Evolutionary conservation across 2,888 invertebrate species (phyloP).

Genomic region (Sclerodermus sp.): DNA sequence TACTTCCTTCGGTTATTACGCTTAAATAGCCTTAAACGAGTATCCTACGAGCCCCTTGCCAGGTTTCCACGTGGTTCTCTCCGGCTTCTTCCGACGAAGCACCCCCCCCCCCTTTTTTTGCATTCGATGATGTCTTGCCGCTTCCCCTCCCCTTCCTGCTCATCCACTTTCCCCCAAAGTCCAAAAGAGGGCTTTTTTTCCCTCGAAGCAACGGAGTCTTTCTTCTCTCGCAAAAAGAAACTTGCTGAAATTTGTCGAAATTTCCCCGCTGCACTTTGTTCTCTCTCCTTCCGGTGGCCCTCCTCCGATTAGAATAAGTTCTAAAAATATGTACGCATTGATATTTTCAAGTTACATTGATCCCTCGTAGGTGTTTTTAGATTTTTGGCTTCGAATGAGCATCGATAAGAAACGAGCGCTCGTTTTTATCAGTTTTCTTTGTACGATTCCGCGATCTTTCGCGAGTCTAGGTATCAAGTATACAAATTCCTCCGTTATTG

Average conservation of each 20-base stretch:
- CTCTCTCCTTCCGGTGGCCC: not conserved
- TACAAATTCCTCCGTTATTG: constrained; percentile 12
- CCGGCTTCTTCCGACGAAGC: no score
- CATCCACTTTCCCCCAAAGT: no score
- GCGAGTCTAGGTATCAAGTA: no score
- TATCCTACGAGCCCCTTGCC: not conserved
- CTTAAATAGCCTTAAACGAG: constrained; percentile 9
- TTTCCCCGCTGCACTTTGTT: not conserved
- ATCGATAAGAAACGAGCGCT: not conserved
- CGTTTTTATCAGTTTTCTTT: constrained; percentile 18
- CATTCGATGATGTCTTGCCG: no score
- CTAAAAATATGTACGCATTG: constrained; percentile 53
- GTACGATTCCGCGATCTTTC: constrained; percentile 1
- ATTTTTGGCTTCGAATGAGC: constrained; percentile 9
- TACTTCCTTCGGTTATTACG: constrained; percentile 9
- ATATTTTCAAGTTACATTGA: constrained; percentile 49
- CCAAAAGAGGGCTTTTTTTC: no score
- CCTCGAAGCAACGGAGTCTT: no score
- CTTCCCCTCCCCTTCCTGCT: no score
- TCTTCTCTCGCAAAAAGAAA: no score
- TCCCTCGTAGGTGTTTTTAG: constrained; percentile 42
- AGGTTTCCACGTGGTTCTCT: no score
- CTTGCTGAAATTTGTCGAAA: constrained; percentile 9
- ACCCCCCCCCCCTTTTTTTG: no score
- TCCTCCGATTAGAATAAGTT: constrained; percentile 38